Evolutionary conservation across 1,140 invertebrate genomes (phyloP), one percentile per base, ranked within the genome.

Genomic region (Drosophila serrata): DNA sequence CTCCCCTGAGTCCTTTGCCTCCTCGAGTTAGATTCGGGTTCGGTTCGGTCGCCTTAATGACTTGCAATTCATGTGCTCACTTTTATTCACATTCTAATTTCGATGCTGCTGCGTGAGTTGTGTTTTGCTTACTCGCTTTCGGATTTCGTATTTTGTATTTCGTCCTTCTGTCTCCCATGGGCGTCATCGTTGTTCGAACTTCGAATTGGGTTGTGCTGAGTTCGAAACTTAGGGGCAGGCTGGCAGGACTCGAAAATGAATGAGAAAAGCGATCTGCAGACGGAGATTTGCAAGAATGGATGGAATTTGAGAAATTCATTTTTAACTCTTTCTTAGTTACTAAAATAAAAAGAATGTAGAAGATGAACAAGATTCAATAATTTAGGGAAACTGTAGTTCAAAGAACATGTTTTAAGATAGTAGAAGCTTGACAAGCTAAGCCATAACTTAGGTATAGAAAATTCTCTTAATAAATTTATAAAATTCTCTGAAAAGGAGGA

Each of bases 171-270:
- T 70, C 62, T 29, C 72, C 33, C 58, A 75, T 81, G 85, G 80
- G 81, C 81, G 85, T 90, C 77, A 90, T 90, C 72, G 58, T 72
- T 80, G 22, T 72, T 88, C 75, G 82, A 79, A 70, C 6, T 72
- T 63, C 68, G 73, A 74, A 64, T 7, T 56, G 24, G 19, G 19
- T 13, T 37, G 4, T 45, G 17, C 9, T 3, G 17, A 43, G 19
- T 59, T 70, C 63, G 79, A 86, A 75, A 53, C n/a, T 12, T 27
- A 75, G 56, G 48, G 65, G 79, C 40, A 49, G 15, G 12, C 5
- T 3, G 65, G 79, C 45, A 49, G 46, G n/a, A 15, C 5, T 24
- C 6, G 6, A 17, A 49, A 33, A 40, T 40, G 12, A 5, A 4
- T 13, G 35, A 11, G 19, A 29, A 37, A 40, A 40, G 33, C 43